These are phyloP conservation scores for Paramormyrops hopkinsi DNA, from an alignment of 2,797 vertebrate genomes.

Conservation along the genomic window DNA sequence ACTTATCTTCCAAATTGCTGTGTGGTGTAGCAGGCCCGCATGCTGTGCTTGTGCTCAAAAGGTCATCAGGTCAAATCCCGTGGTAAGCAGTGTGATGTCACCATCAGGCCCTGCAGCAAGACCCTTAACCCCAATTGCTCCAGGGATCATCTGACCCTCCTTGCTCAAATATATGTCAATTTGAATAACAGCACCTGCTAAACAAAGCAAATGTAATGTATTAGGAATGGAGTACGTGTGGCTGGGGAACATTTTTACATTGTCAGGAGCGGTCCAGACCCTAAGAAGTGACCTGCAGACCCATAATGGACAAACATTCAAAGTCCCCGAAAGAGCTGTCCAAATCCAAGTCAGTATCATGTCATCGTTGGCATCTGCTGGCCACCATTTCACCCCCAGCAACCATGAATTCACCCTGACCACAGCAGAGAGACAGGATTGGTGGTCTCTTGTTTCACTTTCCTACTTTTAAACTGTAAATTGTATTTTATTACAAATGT, in stretches of 20 bases:
- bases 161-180: neutral
- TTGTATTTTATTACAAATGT: neutral
- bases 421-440: neutral
- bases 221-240: slow-evolving; percentile 25
- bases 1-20: slow-evolving; percentile 33
- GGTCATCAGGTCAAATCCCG: neutral
- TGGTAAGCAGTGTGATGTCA: neutral
- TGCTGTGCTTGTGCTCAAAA: neutral
- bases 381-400: neutral
- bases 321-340: neutral
- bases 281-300: neutral
- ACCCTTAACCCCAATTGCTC: neutral
- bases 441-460: neutral
- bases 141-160: neutral
- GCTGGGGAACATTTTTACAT: slow-evolving; percentile 14
- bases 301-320: neutral
- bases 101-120: neutral
- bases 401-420: neutral
- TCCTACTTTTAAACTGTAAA: neutral
- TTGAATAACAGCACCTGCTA: neutral
- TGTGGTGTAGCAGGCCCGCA: neutral
- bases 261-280: slow-evolving; percentile 1
- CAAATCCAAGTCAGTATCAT: neutral
- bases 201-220: neutral
- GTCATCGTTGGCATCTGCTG: slow-evolving; percentile 18